Percentiles rank a stretch among this genome's conserved stretches.
Evolutionary conservation across 2,113 vertebrate species (phyloP).

Genomic region (Brachyhypopomus occidentalis): DNA sequence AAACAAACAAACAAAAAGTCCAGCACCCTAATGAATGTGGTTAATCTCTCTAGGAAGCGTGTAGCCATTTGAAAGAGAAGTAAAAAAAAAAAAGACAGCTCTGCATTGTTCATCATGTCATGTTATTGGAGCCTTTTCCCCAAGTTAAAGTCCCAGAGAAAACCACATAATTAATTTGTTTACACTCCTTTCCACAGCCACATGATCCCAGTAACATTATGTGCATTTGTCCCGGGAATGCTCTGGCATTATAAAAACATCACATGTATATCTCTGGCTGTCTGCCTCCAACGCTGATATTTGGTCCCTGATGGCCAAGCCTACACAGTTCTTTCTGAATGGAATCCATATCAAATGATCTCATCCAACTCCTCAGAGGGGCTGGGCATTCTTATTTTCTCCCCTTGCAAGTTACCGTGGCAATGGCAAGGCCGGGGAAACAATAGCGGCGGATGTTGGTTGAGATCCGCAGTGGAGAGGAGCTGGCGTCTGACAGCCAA

Average conservation of each 20-base stretch:
- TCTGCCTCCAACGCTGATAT: slow-evolving; percentile 55
- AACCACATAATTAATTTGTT: slow-evolving; percentile 55
- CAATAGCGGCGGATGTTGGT: slow-evolving; percentile 45
- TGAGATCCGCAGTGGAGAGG: slow-evolving; percentile 34
- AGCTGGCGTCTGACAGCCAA: slow-evolving; percentile 44
- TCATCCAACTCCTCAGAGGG: slow-evolving; percentile 28
- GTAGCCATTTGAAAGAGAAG: slow-evolving; percentile 2
- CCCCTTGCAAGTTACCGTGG: slow-evolving; percentile 33
- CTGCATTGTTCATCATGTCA: slow-evolving; percentile 38
- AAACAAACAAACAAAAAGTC: too few relatives aligned
- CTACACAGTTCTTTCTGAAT: slow-evolving; percentile 53
- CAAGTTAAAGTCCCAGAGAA: slow-evolving; percentile 37
- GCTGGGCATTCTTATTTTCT: slow-evolving; percentile 44
- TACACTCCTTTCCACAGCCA: slow-evolving; percentile 31
- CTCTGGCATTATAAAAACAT: slow-evolving; percentile 55
- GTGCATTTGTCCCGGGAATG: slow-evolving; percentile 54
- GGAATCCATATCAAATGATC: slow-evolving; percentile 42
- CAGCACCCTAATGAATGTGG: slow-evolving; percentile 12
- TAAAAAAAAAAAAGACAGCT: slow-evolving; percentile 29
- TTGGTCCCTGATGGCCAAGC: slow-evolving; percentile 52
- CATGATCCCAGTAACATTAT: slow-evolving; percentile 47
- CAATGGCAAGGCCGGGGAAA: slow-evolving; percentile 49
- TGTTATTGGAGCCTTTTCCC: slow-evolving; percentile 39
- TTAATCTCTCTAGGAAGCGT: slow-evolving; percentile 27
- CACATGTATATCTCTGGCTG: slow-evolving; percentile 54